Evolutionary conservation across 1,140 invertebrate genomes (phyloP).

Genomic region (Trialeurodes vaporariorum): DNA sequence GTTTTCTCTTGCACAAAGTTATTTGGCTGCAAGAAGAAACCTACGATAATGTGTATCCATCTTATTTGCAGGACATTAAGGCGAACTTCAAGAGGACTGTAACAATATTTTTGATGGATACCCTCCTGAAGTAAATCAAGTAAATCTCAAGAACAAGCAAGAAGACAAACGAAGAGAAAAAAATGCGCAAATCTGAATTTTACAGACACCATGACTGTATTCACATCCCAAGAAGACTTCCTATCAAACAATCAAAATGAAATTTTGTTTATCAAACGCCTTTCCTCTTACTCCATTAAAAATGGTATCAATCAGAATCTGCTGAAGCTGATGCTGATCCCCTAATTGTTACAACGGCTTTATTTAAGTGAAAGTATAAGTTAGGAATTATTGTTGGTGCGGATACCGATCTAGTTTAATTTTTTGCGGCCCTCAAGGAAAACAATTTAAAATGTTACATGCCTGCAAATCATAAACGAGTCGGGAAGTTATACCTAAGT

Average conservation of each 20-base stretch:
- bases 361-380: too few relatives aligned
- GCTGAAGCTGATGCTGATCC: too few relatives aligned
- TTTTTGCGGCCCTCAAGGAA: conserved; percentile 9
- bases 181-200: conserved; percentile 1
- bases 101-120: conserved; percentile 24
- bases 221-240: background rate
- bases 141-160: background rate
- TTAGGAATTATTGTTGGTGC: conserved; percentile 17
- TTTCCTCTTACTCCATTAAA: too few relatives aligned
- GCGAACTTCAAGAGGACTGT: conserved; percentile 16
- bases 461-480: conserved; percentile 4
- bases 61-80: conserved; percentile 20
- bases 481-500: conserved; percentile 1
- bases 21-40: conserved; percentile 20
- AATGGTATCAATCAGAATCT: too few relatives aligned
- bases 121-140: background rate
- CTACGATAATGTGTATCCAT: conserved; percentile 13
- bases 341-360: too few relatives aligned
- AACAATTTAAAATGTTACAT: conserved; percentile 11
- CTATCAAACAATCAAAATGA: too few relatives aligned
- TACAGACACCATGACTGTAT: background rate
- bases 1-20: conserved; percentile 23
- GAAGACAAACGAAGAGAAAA: background rate
- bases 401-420: conserved; percentile 19
- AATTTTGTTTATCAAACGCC: too few relatives aligned